Evolutionary conservation across 2,888 invertebrate species (phyloP).

Genomic region (Pristionchus mayeri): DNA sequence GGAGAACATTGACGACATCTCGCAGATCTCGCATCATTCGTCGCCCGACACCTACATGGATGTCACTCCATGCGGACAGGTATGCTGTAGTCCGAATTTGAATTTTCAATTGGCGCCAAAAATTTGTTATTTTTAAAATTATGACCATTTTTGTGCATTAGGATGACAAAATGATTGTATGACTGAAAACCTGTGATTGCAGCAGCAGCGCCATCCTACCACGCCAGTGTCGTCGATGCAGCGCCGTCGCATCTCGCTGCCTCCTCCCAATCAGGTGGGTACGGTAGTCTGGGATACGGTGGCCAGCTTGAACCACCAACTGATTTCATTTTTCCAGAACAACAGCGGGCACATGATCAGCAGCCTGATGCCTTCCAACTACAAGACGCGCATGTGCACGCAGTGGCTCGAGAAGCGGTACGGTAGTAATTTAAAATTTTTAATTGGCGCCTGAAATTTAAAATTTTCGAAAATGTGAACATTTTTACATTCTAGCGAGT

Average conservation of each 20-base stretch:
- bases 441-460: constrained; percentile 4
- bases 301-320: neutral
- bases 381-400: constrained; percentile 63
- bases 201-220: constrained; percentile 5
- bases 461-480: neutral
- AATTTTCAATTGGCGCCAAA: no score
- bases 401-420: constrained; percentile 40
- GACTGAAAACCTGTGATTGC: no score
- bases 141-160: neutral
- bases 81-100: neutral
- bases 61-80: neutral
- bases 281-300: no score
- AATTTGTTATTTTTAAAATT: no score
- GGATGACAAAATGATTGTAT: neutral
- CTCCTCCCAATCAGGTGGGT: constrained; percentile 7
- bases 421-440: neutral
- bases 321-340: neutral
- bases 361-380: constrained; percentile 53
- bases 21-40: constrained; percentile 49
- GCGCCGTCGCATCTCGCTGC: constrained; percentile 43
- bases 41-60: constrained; percentile 42
- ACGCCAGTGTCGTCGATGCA: constrained; percentile 39
- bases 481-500: constrained; percentile 46
- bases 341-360: neutral
- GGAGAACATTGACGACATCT: constrained; percentile 38